Percentiles rank a stretch among this genome's conserved stretches.
phyloP scores from a whole-genome alignment of 1,140 invertebrate species.

The Idris sp. region DNA sequence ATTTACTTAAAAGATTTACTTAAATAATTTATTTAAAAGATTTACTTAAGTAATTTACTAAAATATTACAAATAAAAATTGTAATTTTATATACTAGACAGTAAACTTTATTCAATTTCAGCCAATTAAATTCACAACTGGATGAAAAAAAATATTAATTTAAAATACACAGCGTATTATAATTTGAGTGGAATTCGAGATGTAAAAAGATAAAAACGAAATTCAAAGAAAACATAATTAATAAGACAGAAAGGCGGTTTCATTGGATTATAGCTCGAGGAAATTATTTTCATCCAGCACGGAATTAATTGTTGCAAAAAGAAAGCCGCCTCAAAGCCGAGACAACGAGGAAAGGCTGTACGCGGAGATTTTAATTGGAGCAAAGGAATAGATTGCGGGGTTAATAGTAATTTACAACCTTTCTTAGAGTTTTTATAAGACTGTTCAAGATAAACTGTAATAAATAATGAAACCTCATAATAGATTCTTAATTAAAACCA shows the following conservation, averaged over 20 bases:
- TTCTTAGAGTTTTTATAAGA: slow-evolving; percentile 18
- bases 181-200: too few species aligned
- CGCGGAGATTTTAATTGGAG: slow-evolving; percentile 61
- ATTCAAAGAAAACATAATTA: slow-evolving; percentile 16
- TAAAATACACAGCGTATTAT: too few species aligned
- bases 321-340: slow-evolving; percentile 25
- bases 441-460: slow-evolving; percentile 16
- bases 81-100: too few species aligned
- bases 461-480: slow-evolving; percentile 42
- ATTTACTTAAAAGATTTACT: too few species aligned
- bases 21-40: too few species aligned
- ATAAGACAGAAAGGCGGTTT: too few species aligned
- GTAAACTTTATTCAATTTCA: too few species aligned
- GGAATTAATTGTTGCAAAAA: slow-evolving; percentile 44
- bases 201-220: too few species aligned
- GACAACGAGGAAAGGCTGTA: slow-evolving; percentile 25
- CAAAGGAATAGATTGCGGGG: slow-evolving; percentile 33
- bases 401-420: slow-evolving; percentile 48
- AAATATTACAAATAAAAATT: too few species aligned
- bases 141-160: too few species aligned
- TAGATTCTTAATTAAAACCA: slow-evolving; percentile 26
- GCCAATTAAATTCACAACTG: too few species aligned
- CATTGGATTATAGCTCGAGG: slow-evolving; percentile 17
- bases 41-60: too few species aligned
- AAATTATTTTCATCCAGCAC: slow-evolving; percentile 24